Conservation (phyloP, 2,888 invertebrate genomes). For the Entomobrya multifasciata region DNA sequence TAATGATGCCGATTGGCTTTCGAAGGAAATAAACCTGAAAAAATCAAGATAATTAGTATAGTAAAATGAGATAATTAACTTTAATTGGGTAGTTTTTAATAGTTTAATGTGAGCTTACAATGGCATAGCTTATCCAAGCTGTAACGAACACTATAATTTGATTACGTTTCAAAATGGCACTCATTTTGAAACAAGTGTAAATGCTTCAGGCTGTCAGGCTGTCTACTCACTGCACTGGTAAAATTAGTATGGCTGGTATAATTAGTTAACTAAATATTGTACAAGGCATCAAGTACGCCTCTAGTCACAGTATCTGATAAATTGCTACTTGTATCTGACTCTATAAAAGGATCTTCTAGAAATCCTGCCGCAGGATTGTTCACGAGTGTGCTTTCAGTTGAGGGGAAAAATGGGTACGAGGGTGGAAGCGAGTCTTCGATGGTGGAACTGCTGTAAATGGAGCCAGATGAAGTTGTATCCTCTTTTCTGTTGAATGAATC, state of each 20-base stretch:
- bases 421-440: slow-evolving; percentile 35
- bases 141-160: slow-evolving; percentile 78
- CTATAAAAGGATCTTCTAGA: slow-evolving; percentile 81
- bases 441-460: slow-evolving; percentile 25
- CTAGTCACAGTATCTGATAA: slow-evolving; percentile 82
- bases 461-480: slow-evolving; percentile 44
- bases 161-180: slow-evolving; percentile 76
- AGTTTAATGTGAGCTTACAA: slow-evolving; percentile 37
- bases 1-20: slow-evolving; percentile 83
- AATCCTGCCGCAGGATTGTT: slow-evolving; percentile 76
- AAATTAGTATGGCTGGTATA: background rate
- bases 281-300: slow-evolving; percentile 81
- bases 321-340: slow-evolving; percentile 80
- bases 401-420: background rate
- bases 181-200: slow-evolving; percentile 78
- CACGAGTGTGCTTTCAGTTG: slow-evolving; percentile 62
- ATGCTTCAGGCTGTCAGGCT: too few species aligned
- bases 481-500: slow-evolving; percentile 24
- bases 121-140: slow-evolving; percentile 79
- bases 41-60: background rate
- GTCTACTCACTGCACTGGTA: background rate
- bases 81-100: slow-evolving; percentile 49
- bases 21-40: slow-evolving; percentile 81
- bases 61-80: slow-evolving; percentile 73
- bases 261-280: slow-evolving; percentile 75